Percentiles rank a stretch among this genome's conserved stretches.
Evolutionary conservation across 2,888 invertebrate species (phyloP).

Genomic region (Cryptocephalus moraei): DNA sequence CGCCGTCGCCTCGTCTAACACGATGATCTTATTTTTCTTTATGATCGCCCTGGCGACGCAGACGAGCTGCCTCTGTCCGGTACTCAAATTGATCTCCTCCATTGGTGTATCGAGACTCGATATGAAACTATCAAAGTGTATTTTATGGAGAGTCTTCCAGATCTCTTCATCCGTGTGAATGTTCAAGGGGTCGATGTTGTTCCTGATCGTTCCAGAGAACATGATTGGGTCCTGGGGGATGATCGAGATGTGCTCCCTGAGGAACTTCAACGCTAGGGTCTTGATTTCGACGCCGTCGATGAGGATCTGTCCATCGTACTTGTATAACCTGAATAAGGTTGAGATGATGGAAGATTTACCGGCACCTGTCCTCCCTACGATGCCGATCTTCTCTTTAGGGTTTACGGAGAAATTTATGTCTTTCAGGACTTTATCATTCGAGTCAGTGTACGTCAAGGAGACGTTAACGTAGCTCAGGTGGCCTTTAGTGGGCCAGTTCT

Average conservation of each 20-base stretch:
- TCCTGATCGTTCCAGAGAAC: slow-evolving; percentile 46
- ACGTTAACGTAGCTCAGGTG: slow-evolving; percentile 47
- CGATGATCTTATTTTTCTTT: slow-evolving; percentile 40
- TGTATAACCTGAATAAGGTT: slow-evolving; percentile 64
- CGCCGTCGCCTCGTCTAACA: slow-evolving; percentile 48
- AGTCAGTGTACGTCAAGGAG: slow-evolving; percentile 65
- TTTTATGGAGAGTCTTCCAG: slow-evolving; percentile 29
- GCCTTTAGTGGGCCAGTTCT: slow-evolving; percentile 51
- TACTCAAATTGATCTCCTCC: slow-evolving; percentile 21
- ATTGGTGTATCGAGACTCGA: slow-evolving; percentile 22
- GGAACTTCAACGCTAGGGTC: slow-evolving; percentile 37
- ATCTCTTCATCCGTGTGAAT: slow-evolving; percentile 24
- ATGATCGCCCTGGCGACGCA: slow-evolving; percentile 47
- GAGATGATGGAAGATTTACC: slow-evolving; percentile 72
- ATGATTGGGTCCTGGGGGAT: slow-evolving; percentile 44
- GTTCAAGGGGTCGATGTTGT: slow-evolving; percentile 26
- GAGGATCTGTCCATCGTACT: slow-evolving; percentile 63
- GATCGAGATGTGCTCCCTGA: slow-evolving; percentile 42
- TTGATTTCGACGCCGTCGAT: slow-evolving; percentile 25
- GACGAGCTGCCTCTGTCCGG: slow-evolving; percentile 45
- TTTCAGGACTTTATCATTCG: slow-evolving; percentile 56
- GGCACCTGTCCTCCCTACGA: slow-evolving; percentile 76
- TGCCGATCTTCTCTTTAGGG: slow-evolving; percentile 62
- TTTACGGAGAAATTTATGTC: slow-evolving; percentile 57
- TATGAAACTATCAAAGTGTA: slow-evolving; percentile 31